Conservation (phyloP, 2,888 invertebrate genomes). For the Andrena camellia region DNA sequence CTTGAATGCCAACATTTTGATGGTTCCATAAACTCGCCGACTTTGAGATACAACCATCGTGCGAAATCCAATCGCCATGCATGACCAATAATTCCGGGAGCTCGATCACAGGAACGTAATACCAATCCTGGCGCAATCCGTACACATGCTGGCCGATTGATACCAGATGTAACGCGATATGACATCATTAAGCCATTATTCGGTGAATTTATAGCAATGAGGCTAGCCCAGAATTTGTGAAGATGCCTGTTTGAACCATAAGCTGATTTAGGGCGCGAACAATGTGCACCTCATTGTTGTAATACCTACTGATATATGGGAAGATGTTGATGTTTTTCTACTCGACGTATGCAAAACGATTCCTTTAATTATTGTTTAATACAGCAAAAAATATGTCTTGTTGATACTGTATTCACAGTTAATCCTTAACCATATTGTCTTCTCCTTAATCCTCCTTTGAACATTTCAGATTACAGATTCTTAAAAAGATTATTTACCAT, state of each 20-base stretch:
- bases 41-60: slow-evolving; percentile 50
- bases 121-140: slow-evolving; percentile 40
- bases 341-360: not conserved
- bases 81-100: slow-evolving; percentile 56
- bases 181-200: slow-evolving; percentile 58
- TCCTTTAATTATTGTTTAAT: not conserved
- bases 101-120: slow-evolving; percentile 25
- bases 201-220: slow-evolving; percentile 35
- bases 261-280: slow-evolving; percentile 23
- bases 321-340: not conserved
- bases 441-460: too few relatives aligned
- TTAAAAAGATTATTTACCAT: too few relatives aligned
- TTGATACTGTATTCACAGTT: too few relatives aligned
- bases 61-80: slow-evolving; percentile 61
- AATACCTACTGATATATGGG: not conserved
- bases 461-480: too few relatives aligned
- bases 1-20: slow-evolving; percentile 53
- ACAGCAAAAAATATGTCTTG: too few relatives aligned
- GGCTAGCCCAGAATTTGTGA: slow-evolving; percentile 32
- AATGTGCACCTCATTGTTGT: not conserved
- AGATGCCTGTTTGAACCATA: slow-evolving; percentile 19
- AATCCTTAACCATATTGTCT: too few relatives aligned
- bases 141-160: slow-evolving; percentile 34
- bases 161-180: slow-evolving; percentile 53
- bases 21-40: slow-evolving; percentile 55